Evolutionary conservation across 2,888 invertebrate genomes (phyloP).

Genomic region (Himalopsyche kuldschensis): DNA sequence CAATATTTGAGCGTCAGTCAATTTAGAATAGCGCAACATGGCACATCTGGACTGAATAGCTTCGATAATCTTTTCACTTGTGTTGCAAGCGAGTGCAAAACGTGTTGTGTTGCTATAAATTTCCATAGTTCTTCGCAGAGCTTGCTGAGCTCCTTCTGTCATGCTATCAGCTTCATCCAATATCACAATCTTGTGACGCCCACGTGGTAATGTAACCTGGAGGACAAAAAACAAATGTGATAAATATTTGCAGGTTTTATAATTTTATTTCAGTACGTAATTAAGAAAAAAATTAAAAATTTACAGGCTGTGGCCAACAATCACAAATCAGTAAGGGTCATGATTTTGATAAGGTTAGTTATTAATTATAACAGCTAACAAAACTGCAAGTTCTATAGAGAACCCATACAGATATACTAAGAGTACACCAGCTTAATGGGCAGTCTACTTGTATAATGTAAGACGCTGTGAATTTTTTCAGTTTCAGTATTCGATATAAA

Average conservation of each 20-base stretch:
- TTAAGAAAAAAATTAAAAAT: too few species aligned
- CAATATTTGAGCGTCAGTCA: conserved; percentile 89
- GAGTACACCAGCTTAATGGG: too few species aligned
- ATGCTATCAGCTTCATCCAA: conserved; percentile 98
- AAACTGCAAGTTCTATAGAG: too few species aligned
- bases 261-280: too few species aligned
- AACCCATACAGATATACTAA: too few species aligned
- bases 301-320: too few species aligned
- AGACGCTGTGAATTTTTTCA: too few species aligned
- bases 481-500: too few species aligned
- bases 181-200: conserved; percentile 94
- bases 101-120: conserved; percentile 95
- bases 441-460: too few species aligned
- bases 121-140: conserved; percentile 97
- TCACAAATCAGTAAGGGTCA: too few species aligned
- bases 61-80: conserved; percentile 98
- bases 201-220: conserved; percentile 86
- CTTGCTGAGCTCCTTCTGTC: conserved; percentile 99
- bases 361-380: too few species aligned
- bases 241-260: neutral
- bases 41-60: conserved; percentile 99
- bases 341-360: too few species aligned
- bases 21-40: conserved; percentile 86
- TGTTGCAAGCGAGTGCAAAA: conserved; percentile 97
- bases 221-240: neutral